Evolutionary conservation across 92 coral and sea anemone species (phyloP).

Genomic region (Isaurus tuberculatus): DNA sequence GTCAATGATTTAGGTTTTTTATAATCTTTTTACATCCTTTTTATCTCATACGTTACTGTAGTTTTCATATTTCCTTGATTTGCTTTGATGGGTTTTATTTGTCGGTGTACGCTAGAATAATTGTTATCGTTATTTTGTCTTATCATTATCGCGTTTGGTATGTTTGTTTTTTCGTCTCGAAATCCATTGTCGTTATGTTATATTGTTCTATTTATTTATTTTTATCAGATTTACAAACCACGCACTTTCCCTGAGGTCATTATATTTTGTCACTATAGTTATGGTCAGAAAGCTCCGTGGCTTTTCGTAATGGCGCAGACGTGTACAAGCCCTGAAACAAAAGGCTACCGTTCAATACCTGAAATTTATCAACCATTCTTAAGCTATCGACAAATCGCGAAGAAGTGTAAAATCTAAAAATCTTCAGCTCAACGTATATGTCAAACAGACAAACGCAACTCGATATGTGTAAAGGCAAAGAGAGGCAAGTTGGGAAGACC

Average conservation of each 20-base stretch:
- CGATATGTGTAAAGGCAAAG: not conserved
- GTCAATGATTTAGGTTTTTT: too few relatives aligned
- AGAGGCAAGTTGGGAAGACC: not conserved
- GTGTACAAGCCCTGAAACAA: not conserved
- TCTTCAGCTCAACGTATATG: not conserved
- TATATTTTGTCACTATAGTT: too few relatives aligned
- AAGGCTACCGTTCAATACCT: not conserved
- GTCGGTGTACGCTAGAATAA: not conserved
- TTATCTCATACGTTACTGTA: too few relatives aligned
- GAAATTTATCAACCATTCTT: not conserved
- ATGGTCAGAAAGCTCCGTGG: too few relatives aligned
- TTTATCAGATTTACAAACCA: too few relatives aligned
- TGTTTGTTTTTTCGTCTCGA: not conserved
- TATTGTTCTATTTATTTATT: too few relatives aligned
- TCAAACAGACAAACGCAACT: not conserved
- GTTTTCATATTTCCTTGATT: not conserved
- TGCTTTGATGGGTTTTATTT: not conserved
- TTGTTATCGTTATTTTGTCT: not conserved
- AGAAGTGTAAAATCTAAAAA: not conserved
- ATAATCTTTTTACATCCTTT: too few relatives aligned
- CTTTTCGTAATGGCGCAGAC: not conserved
- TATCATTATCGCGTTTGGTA: not conserved
- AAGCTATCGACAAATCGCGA: not conserved
- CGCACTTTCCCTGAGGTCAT: too few relatives aligned
- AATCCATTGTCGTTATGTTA: too few relatives aligned